phyloP scores from a whole-genome alignment of 1,140 invertebrate species.

The Aphaenogaster rudis region DNA sequence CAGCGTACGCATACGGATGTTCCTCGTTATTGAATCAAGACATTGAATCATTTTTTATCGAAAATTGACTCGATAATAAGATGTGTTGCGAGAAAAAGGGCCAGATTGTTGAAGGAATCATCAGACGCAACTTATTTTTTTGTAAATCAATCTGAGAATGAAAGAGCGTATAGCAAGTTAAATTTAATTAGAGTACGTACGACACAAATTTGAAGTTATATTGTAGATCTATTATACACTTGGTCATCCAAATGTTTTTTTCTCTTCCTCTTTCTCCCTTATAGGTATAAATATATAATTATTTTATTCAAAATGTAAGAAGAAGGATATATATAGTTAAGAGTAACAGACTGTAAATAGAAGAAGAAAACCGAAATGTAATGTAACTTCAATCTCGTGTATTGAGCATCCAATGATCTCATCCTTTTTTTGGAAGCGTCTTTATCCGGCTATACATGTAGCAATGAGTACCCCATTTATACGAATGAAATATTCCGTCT shows the following conservation, averaged over 20 bases:
- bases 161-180: neutral
- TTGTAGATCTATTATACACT: neutral
- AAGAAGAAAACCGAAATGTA: neutral
- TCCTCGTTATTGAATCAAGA: neutral
- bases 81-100: neutral
- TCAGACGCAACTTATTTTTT: neutral
- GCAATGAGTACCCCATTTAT: neutral
- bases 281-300: neutral
- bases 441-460: neutral
- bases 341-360: neutral
- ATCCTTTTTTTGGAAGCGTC: neutral
- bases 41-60: conserved; percentile 4
- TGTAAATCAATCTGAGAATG: neutral
- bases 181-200: neutral
- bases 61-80: neutral
- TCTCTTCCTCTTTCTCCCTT: neutral
- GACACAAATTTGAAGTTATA: neutral
- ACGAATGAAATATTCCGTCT: conserved; percentile 30
- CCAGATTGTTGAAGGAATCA: neutral
- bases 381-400: neutral
- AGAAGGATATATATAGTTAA: neutral
- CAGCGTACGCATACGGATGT: neutral
- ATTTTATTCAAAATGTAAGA: neutral
- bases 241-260: neutral
- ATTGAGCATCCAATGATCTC: neutral